Evolutionary conservation across 1,140 invertebrate genomes (phyloP), one percentile per base, ranked within the genome.

Genomic region (Cyrtorhinus lividipennis): DNA sequence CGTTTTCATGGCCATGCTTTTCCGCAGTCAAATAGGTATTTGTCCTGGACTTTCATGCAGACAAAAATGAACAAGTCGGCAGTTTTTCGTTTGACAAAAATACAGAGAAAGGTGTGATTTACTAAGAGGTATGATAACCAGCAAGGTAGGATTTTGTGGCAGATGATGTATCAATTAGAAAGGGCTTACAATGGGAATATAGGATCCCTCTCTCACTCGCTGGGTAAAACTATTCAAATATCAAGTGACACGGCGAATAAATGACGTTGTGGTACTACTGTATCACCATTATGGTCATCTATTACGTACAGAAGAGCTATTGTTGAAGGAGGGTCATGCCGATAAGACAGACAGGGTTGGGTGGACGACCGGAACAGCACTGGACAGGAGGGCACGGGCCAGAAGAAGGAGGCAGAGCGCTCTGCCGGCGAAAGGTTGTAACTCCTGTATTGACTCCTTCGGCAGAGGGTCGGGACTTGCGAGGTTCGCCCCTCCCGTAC

Each of bases 131-230:
- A n/a, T n/a, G n/a, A n/a, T n/a, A n/a, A n/a, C n/a, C n/a, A n/a
- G n/a, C n/a, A n/a, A n/a, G n/a, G n/a, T n/a, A n/a, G n/a, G n/a
- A n/a, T n/a, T n/a, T n/a, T n/a, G n/a, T n/a, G n/a, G n/a, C n/a
- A n/a, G n/a, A n/a, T n/a, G n/a, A n/a, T n/a, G n/a, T n/a, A n/a
- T n/a, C n/a, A n/a, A n/a, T n/a, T n/a, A n/a, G n/a, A n/a, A n/a
- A n/a, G n/a, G n/a, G n/a, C n/a, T n/a, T n/a, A n/a, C n/a, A n/a
- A n/a, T n/a, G n/a, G n/a, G n/a, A n/a, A n/a, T n/a, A n/a, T n/a
- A n/a, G 5, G 30, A 38, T 15, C 48, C 48, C 48, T 53, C 48
- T 53, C 48, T 53, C 48, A 53, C 48, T 53, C 48, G 48, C 48
- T 53, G 5, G 48, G 38, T n/a, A 38, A 38, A 38, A 38, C 30